Evolutionary conservation across 2,797 vertebrate genomes (phyloP).

Genomic region (Urosaurus nigricauda): DNA sequence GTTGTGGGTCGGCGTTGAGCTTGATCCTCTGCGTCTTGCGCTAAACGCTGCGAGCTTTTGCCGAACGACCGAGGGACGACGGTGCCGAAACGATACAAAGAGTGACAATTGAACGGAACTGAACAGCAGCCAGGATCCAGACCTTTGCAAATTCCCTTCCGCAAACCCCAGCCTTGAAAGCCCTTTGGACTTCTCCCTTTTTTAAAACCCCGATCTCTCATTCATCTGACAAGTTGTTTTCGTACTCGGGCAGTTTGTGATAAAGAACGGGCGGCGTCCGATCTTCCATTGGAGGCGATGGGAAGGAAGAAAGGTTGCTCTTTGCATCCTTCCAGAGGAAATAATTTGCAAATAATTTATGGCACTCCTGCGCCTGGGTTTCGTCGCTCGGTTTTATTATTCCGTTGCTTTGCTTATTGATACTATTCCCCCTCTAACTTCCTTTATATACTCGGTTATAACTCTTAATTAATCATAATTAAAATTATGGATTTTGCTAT

Average conservation of each 20-base stretch:
- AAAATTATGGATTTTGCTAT: too few species aligned
- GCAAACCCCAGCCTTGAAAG: not conserved
- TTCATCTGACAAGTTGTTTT: not conserved
- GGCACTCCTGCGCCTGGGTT: too few species aligned
- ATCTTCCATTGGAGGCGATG: too few species aligned
- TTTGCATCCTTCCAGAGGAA: too few species aligned
- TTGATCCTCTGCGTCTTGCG: not conserved
- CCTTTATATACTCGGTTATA: too few species aligned
- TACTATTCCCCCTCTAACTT: not conserved
- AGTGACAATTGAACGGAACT: not conserved
- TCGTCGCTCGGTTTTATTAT: not conserved
- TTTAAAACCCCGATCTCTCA: not conserved
- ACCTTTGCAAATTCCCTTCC: not conserved
- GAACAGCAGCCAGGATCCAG: not conserved
- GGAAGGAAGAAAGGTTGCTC: not conserved
- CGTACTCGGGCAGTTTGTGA: not conserved
- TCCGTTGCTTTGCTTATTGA: not conserved
- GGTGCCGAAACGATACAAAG: not conserved
- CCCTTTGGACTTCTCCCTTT: not conserved
- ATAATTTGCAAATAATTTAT: too few species aligned
- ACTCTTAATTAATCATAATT: too few species aligned
- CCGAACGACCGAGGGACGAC: too few species aligned
- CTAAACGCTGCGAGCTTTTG: not conserved
- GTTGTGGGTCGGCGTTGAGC: not conserved
- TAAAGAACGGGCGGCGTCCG: not conserved